These are phyloP conservation scores for Megalops atlanticus DNA, from an alignment of 2,113 vertebrate species.

Conservation along the genomic window DNA sequence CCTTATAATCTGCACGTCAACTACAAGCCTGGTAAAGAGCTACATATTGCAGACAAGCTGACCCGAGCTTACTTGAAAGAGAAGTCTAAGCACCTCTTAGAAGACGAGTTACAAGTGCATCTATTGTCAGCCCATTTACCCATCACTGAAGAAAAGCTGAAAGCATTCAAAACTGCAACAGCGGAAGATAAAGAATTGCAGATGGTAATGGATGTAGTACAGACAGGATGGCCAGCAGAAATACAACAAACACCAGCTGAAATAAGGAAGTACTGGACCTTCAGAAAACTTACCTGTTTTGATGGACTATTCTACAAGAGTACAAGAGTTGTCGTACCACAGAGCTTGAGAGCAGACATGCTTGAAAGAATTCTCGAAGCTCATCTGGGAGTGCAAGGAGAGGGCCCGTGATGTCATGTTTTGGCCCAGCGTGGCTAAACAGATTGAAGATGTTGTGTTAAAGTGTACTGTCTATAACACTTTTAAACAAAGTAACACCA, in stretches of 20 bases:
- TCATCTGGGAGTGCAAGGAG: conserved; percentile 3
- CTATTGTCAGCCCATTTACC: conserved; percentile 2
- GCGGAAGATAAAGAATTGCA: conserved; percentile 19
- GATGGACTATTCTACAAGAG: conserved; percentile 13
- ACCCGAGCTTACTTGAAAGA: conserved; percentile 16
- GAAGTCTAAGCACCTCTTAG: conserved; percentile 3
- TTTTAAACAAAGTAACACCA: neutral
- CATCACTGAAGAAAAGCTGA: conserved; percentile 4
- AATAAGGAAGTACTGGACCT: conserved; percentile 16
- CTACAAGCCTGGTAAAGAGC: conserved; percentile 2
- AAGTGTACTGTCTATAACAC: conserved; percentile 14
- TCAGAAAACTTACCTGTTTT: conserved; percentile 13
- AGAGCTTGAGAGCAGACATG: conserved; percentile 17
- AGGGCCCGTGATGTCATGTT: conserved; percentile 21
- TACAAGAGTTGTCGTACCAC: conserved; percentile 2
- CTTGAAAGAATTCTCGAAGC: conserved; percentile 16
- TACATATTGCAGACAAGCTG: conserved; percentile 19
- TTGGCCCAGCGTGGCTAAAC: conserved; percentile 3
- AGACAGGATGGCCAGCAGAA: conserved; percentile 13
- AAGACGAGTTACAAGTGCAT: conserved; percentile 14
- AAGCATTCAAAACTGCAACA: conserved; percentile 11
- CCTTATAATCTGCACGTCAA: neutral
- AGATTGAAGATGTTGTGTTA: conserved; percentile 14
- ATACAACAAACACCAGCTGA: neutral
- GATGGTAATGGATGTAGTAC: conserved; percentile 11